Base-by-base conservation (phyloP, 2,888 invertebrate genomes). In the Pterostichus niger region DNA sequence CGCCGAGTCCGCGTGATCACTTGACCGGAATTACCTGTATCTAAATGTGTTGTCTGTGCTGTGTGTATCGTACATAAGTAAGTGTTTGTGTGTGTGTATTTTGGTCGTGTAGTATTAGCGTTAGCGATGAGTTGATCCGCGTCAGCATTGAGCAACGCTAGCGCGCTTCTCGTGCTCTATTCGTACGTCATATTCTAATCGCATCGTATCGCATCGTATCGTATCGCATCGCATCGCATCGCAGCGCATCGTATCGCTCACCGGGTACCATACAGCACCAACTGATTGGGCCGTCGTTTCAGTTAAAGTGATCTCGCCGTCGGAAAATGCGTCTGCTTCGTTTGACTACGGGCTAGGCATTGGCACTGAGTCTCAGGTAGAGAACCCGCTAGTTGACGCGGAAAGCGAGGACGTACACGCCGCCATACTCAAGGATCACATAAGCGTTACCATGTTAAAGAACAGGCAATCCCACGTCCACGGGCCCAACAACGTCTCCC, bases 281-380 rank as follows among this genome's bases (percentile, higher is more conserved):
- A 82, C 82, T 73, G 83, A 85, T 75, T 84, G 85, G 79, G 84
- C 84, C 52, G 88, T 89, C 89, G 91, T 92, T 92, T 89, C 91
- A 92, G 92, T 92, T 90, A 92, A 92, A 91, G 91, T 92, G 90
- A 91, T 93, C 89, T 92, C 92, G 88, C 91, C 92, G 88, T 90
- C 91, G 87, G 91, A 92, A 89, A 92, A 92, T 89, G 86, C 89
- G 87, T 91, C 92, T 87, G 90, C 91, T 88, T 91, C 91, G 87
- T 90, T 91, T 88, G 91, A 91, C 89, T 90, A 92, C 88, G 90
- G 89, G 86, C 88, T 89, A 88, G 89, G 89, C 88, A 90, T 91
- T 86, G 83, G 83, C 56, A 83, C 83, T 77, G 91, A 92, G 89
- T 91, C 92, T 85, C 91, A 92, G 88, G 88, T 92, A 87, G 92